Conservation (phyloP, 2,888 invertebrate genomes). For the Thecophora atra region DNA sequence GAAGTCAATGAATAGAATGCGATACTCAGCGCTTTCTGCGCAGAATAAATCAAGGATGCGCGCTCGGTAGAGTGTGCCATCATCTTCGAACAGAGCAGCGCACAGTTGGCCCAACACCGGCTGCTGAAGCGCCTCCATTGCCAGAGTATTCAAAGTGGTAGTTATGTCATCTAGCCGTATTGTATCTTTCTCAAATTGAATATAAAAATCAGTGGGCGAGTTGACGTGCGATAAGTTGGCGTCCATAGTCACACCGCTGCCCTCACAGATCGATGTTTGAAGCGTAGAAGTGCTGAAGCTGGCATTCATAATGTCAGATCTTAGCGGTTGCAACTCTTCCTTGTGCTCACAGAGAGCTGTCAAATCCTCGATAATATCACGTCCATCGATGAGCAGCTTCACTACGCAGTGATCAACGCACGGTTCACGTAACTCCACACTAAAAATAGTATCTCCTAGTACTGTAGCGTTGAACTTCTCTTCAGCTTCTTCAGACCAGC, state of each 20-base stretch:
- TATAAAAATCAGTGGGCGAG: conserved; percentile 79
- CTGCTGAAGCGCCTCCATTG: conserved; percentile 44
- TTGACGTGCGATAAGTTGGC: conserved; percentile 78
- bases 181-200: conserved; percentile 74
- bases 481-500: conserved; percentile 75
- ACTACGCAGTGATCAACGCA: conserved; percentile 74
- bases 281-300: conserved; percentile 48
- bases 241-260: conserved; percentile 49
- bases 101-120: conserved; percentile 68
- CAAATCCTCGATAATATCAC: conserved; percentile 73
- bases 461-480: conserved; percentile 76
- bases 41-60: conserved; percentile 73
- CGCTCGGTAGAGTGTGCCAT: conserved; percentile 90
- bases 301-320: conserved; percentile 40
- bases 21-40: conserved; percentile 72
- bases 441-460: conserved; percentile 76
- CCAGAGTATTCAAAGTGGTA: conserved; percentile 43
- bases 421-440: conserved; percentile 74
- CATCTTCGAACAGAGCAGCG: conserved; percentile 80
- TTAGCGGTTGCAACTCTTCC: conserved; percentile 32
- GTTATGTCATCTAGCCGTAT: conserved; percentile 70
- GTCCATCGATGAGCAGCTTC: conserved; percentile 71
- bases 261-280: conserved; percentile 46
- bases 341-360: conserved; percentile 68
- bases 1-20: conserved; percentile 78